Evolutionary conservation across 2,113 vertebrate species (phyloP), one percentile per base, ranked within the genome.

Genomic region (Channa maculata): DNA sequence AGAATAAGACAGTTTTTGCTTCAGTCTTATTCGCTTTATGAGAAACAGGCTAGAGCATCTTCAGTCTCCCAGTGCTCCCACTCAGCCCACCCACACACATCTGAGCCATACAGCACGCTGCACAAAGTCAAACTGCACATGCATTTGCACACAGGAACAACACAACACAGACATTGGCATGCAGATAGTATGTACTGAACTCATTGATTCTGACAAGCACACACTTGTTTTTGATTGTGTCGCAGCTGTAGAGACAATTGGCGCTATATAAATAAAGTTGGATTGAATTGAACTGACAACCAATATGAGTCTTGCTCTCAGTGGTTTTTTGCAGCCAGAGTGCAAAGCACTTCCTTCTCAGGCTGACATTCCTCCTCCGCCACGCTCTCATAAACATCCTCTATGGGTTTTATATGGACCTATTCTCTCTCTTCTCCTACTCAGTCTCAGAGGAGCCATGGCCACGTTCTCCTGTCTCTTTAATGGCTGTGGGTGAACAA

Each of bases 81-180:
- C 90, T 89, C 89, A 90, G 79, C 71, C 84, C 88, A 83, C 91
- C 92, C 86, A 92, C 90, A 68, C 90, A 86, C 90, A 91, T 91
- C 89, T 89, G 84, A 92, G 83, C 79, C 71, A 76, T 45, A 76
- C 66, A 83, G 81, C 89, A 59, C 86, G 65, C 68, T 67, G 75
- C 89, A 82, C 78, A 88, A 73, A 75, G 69, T 79, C 83, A 49
- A 69, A 79, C 68, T 67, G 74, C 87, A 85, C 87, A 86, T 75
- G 66, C 69, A 62, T 79, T 63, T 68, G 78, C 87, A 78, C 71
- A 84, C 80, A 79, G 73, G 79, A 90, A 86, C 78, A 81, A 69
- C 75, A 82, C 70, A 71, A 50, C 54, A 43, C 63, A 6, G 80
- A 59, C 70, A 75, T 86, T 11, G 79, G 64, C 48, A 50, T 55